Evolutionary conservation across 2,888 invertebrate species (phyloP), one percentile per base, ranked within the genome.

Genomic region (Lutraria lutraria): DNA sequence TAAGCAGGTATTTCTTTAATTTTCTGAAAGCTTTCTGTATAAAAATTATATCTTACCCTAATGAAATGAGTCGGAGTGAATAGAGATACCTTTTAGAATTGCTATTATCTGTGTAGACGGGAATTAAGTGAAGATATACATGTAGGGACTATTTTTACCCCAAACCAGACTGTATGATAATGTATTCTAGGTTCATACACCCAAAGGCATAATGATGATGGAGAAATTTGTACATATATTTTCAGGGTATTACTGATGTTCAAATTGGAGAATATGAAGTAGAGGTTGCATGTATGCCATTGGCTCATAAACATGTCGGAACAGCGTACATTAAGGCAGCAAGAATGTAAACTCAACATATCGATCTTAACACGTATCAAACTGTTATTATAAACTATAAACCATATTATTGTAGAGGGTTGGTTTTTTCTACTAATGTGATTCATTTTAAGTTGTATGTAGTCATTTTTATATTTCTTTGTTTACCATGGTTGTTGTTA

Each of bases 211-310:
- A 43, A 43, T 43, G 43, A 43, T 4, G 43, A 43, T 43, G 43
- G 43, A 8, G 2, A 43, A 56, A 56, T 8, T 56, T 68, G 2
- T 19, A n/a, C n/a, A n/a, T 25, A 0, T 52, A 52, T 21, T 88
- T 89, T 13, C 90, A 81, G 92, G 92, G 94, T 19, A 93, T 91
- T 34, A 92, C 91, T 8, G 93, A 95, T 80, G 92, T 95, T 16
- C 93, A 95, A 88, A 89, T 96, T 6, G 96, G 95, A 10, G 96
- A 96, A 82, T 96, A 96, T 88, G 96, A 96, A 88, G 93, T 96
- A 4, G 96, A 96, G 89, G 83, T 96, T 16, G 92, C 93, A 19
- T 93, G 94, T 63, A 93, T 95, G 87, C 93, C 93, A 25, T 94
- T 95, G 81, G 95, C 95, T 43, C 86, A 88, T 21, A 93, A 93